phyloP scores from a whole-genome alignment of 37 sponge, comb jelly and placozoan genomes.

The Tethya wilhelma region DNA sequence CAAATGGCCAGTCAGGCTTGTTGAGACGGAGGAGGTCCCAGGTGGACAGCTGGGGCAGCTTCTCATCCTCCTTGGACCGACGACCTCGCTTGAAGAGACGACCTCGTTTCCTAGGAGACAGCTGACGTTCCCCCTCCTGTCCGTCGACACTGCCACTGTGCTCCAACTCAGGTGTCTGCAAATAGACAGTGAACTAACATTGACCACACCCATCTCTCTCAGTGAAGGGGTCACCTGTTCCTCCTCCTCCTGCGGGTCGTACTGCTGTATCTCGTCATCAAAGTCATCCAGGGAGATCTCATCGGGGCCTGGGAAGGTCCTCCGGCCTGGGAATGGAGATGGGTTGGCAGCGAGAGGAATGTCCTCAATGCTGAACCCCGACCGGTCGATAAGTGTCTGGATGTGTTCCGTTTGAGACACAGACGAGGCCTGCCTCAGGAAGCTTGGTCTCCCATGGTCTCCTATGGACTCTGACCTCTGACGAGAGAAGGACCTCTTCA shows the following conservation, averaged over 20 bases:
- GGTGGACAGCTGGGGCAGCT: constrained; percentile 6
- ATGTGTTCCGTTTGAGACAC: background rate
- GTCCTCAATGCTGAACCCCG: constrained; percentile 59
- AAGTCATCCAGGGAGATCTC: background rate
- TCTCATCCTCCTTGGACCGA: background rate
- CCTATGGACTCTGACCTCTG: background rate
- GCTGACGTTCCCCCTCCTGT: background rate
- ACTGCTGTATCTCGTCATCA: background rate
- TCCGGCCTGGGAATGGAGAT: constrained; percentile 24
- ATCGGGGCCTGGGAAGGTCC: constrained; percentile 4
- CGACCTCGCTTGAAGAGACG: background rate
- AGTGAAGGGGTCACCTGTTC: background rate
- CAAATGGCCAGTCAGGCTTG: constrained; percentile 77
- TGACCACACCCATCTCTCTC: background rate
- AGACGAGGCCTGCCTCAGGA: constrained; percentile 11
- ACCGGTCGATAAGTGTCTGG: too few relatives aligned
- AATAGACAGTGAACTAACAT: background rate
- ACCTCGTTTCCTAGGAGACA: background rate
- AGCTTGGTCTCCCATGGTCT: background rate
- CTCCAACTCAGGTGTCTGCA: background rate
- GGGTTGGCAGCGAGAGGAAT: constrained; percentile 51
- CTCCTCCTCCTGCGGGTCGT: background rate
- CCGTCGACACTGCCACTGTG: background rate
- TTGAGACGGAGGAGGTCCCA: constrained; percentile 69
- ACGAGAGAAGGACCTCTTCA: background rate